Conservation (phyloP, 2,888 invertebrate genomes). For the Epistrophella euchroma region DNA sequence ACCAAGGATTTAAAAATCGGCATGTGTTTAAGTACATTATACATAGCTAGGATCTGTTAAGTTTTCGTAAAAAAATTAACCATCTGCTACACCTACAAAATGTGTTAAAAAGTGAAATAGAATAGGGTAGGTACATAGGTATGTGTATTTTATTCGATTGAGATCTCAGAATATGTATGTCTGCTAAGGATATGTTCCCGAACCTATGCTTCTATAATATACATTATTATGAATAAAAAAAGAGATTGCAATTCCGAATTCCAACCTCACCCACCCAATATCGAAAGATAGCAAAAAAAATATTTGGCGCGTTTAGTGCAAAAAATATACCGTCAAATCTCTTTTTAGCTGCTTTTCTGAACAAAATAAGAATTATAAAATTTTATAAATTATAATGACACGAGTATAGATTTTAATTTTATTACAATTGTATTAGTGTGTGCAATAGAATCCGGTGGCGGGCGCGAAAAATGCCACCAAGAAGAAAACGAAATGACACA, state of each 20-base stretch:
- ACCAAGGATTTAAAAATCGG: background rate
- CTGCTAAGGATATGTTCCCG: no score
- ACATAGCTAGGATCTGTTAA: no score
- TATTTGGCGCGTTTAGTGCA: conserved; percentile 49
- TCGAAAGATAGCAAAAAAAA: conserved; percentile 42
- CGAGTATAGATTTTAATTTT: conserved; percentile 50
- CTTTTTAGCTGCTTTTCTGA: conserved; percentile 27
- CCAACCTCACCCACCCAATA: conserved; percentile 46
- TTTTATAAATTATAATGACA: conserved; percentile 50
- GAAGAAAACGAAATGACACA: conserved; percentile 44
- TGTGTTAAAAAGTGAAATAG: no score
- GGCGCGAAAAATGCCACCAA: conserved; percentile 68
- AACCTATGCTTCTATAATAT: no score
- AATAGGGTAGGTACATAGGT: no score
- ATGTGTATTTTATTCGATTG: no score
- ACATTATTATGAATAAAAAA: no score
- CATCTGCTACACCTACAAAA: no score
- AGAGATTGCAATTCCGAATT: background rate
- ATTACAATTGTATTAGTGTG: conserved; percentile 37
- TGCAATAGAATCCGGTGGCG: conserved; percentile 65
- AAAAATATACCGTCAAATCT: conserved; percentile 19
- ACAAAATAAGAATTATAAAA: conserved; percentile 30
- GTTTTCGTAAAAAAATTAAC: no score
- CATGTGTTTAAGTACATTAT: no score
- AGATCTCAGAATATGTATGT: no score